phyloP scores from a whole-genome alignment of 2,113 vertebrate species.

The Actenoides hombroni region DNA sequence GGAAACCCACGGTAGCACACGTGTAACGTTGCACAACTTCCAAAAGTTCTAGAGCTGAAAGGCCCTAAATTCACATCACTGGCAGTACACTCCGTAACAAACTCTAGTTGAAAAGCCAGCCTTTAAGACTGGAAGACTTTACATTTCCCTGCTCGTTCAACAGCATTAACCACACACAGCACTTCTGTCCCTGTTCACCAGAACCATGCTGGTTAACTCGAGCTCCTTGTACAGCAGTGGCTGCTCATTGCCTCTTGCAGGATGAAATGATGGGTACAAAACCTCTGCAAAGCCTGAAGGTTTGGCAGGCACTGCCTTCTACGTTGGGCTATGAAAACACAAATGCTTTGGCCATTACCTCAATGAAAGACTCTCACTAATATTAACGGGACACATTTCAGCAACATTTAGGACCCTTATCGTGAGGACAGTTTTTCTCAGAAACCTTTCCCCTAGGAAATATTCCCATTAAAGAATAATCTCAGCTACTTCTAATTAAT shows the following conservation, averaged over 20 bases:
- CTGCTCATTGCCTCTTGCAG: background rate
- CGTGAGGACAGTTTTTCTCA: background rate
- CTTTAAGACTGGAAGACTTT: background rate
- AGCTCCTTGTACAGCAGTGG: background rate
- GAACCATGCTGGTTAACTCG: background rate
- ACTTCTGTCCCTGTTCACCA: background rate
- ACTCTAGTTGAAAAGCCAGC: background rate
- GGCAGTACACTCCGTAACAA: background rate
- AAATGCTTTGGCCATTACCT: background rate
- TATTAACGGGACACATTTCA: background rate
- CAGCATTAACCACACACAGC: background rate
- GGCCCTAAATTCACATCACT: background rate
- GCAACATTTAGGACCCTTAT: background rate
- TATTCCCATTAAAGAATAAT: background rate
- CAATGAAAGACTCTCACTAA: background rate
- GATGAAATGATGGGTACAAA: background rate
- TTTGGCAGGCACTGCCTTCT: background rate
- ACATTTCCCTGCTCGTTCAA: background rate
- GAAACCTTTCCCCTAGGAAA: background rate
- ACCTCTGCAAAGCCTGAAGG: background rate
- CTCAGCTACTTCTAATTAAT: background rate
- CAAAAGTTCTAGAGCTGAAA: background rate
- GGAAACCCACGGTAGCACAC: background rate
- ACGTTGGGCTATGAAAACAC: background rate
- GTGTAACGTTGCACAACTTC: background rate